Base-by-base conservation (phyloP, 2,888 invertebrate genomes). In the Esperia sulphurella region DNA sequence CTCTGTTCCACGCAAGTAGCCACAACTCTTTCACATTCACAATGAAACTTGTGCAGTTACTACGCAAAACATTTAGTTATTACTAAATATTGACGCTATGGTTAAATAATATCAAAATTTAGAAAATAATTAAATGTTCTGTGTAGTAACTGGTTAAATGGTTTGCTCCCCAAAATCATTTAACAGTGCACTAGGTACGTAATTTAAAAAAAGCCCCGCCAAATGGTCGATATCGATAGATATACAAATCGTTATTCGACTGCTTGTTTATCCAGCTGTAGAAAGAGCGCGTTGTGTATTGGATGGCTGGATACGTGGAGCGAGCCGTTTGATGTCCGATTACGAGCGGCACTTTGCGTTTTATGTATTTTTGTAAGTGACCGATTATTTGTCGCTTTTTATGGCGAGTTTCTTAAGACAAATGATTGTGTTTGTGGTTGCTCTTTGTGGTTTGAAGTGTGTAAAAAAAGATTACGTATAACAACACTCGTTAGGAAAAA, bases 221-320 rank as follows among this genome's bases (percentile, higher is more conserved):
- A 21, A 21, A 21, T 21, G 21, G 21, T 21, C 35, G 35, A 35
- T 10, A 52, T 53, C 29, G 37, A 46, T 47, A 46, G 48, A 48
- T 45, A 51, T 45, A 43, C 29, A 48, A 37, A 33, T 46, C 46
- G 51, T 12, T 42, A 31, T 42, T 31, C 57, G 57, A 54, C 57
- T 21, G 68, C 71, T 78, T 80, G 69, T 79, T 78, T 79, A 72
- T 67, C 55, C 78, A 80, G 80, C 71, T 75, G 77, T 31, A 13
- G 14, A 40, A 33, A 45, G 37, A 46, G 10, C 45, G 41, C 31
- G 57, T 55, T 58, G 51, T 54, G 58, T 64, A 73, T 70, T 68
- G 65, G 64, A 54, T 63, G 54, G 65, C 62, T 61, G 55, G 69
- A 59, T 69, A 75, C 71, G 29, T 43, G 14, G n/a, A n/a, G n/a